These are phyloP conservation scores for Fulica atra DNA, from an alignment of 2,113 vertebrate genomes.

Conservation along the genomic window DNA sequence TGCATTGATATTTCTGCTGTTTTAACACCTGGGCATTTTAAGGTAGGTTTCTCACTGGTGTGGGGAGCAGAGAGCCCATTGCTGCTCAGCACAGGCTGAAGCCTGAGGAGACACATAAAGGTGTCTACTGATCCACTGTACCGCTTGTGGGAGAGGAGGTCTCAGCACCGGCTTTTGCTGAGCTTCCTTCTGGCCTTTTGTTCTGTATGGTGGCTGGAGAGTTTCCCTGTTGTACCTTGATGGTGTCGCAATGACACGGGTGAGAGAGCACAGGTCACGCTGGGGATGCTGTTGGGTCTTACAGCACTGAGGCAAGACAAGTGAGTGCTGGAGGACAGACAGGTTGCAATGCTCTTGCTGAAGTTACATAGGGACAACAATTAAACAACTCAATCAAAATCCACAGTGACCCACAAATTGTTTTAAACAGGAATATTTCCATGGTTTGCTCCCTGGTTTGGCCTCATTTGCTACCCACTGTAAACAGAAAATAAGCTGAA, in stretches of 20 bases:
- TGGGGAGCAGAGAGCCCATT: neutral
- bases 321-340: neutral
- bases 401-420: neutral
- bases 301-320: neutral
- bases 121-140: neutral
- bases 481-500: constrained; percentile 41
- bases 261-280: rapidly evolving
- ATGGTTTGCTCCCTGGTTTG: neutral
- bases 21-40: neutral
- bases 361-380: neutral
- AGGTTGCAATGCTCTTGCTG: neutral
- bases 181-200: neutral
- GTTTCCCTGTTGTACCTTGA: constrained; percentile 64
- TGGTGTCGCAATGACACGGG: neutral
- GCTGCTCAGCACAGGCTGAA: neutral
- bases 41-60: neutral
- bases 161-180: neutral
- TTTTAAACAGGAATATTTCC: neutral
- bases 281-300: neutral
- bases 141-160: neutral
- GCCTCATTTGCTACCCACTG: neutral
- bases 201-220: neutral
- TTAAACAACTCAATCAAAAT: neutral
- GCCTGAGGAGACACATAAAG: neutral
- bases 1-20: neutral